These are phyloP conservation scores for Platynereis dumerilii DNA, from an alignment of 2,888 invertebrate species.

Conservation along the genomic window DNA sequence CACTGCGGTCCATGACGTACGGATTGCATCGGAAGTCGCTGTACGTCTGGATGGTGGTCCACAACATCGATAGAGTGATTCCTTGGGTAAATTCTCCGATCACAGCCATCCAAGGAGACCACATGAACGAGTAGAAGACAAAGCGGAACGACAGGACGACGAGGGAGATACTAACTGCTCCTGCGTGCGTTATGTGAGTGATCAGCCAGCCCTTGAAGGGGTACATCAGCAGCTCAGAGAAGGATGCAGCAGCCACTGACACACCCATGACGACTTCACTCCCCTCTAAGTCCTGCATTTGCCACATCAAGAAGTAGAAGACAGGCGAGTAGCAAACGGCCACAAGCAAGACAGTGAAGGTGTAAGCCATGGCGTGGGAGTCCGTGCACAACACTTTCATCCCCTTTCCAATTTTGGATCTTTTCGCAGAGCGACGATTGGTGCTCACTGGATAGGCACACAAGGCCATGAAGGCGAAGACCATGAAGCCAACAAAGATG, in stretches of 20 bases:
- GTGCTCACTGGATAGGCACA: slow-evolving; percentile 52
- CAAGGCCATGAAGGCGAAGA: slow-evolving; percentile 44
- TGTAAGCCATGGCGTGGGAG: slow-evolving; percentile 44
- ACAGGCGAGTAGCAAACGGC: slow-evolving; percentile 49
- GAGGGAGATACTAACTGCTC: slow-evolving; percentile 47
- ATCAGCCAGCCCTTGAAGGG: slow-evolving; percentile 47
- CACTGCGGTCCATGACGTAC: slow-evolving; percentile 49
- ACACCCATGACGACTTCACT: slow-evolving; percentile 51
- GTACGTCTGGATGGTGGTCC: slow-evolving; percentile 25
- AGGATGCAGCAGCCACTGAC: slow-evolving; percentile 49
- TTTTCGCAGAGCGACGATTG: slow-evolving; percentile 40
- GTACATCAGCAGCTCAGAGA: slow-evolving; percentile 53
- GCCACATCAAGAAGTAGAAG: slow-evolving; percentile 57
- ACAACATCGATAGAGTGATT: slow-evolving; percentile 21
- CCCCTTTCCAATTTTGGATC: slow-evolving; percentile 37
- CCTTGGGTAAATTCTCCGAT: slow-evolving; percentile 24
- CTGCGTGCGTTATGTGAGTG: slow-evolving; percentile 46
- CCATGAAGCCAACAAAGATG: slow-evolving; percentile 49
- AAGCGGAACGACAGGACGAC: slow-evolving; percentile 44
- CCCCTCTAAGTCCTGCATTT: slow-evolving; percentile 51
- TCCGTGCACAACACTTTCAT: slow-evolving; percentile 48
- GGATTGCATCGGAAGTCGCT: slow-evolving; percentile 34
- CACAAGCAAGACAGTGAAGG: slow-evolving; percentile 50
- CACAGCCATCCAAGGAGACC: slow-evolving; percentile 46
- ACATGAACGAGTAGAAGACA: slow-evolving; percentile 52